Conservation (phyloP, 1,140 invertebrate species). For the Adoxophyes honmai region DNA sequence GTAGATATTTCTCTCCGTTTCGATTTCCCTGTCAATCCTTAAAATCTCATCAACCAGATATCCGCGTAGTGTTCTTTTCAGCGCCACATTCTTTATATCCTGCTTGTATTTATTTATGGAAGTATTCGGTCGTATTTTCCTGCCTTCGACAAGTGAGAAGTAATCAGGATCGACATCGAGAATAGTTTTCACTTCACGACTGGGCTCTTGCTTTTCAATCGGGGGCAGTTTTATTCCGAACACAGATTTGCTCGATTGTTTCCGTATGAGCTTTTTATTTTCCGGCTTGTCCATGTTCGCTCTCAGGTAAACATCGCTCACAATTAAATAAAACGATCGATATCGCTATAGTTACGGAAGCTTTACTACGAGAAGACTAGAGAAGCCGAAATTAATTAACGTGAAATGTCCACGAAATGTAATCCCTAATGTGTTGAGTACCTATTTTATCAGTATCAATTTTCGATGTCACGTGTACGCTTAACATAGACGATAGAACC, state of each 20-base stretch:
- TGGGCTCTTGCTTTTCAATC: slow-evolving; percentile 37
- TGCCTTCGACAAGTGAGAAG: slow-evolving; percentile 78
- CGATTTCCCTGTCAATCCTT: slow-evolving; percentile 79
- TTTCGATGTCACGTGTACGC: neutral
- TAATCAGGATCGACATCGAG: slow-evolving; percentile 80
- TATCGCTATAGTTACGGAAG: slow-evolving; percentile 50
- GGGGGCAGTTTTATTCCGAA: slow-evolving; percentile 50
- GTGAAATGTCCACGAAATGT: neutral
- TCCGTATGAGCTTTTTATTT: slow-evolving; percentile 38
- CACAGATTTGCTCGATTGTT: slow-evolving; percentile 32
- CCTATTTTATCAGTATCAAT: neutral
- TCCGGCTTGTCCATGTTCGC: slow-evolving; percentile 27
- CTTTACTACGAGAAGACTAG: neutral
- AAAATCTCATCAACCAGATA: slow-evolving; percentile 79
- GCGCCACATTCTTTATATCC: slow-evolving; percentile 76
- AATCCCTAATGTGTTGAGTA: neutral
- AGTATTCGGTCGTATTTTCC: slow-evolving; percentile 74
- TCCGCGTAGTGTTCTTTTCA: slow-evolving; percentile 77
- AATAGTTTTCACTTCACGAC: slow-evolving; percentile 62
- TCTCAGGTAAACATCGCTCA: slow-evolving; percentile 1
- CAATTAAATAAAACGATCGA: slow-evolving; percentile 28
- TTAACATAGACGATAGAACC: no score
- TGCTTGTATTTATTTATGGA: slow-evolving; percentile 77
- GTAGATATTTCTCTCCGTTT: slow-evolving; percentile 77
- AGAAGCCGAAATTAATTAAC: no score